Percentiles rank a stretch among this genome's conserved stretches.
phyloP scores from a whole-genome alignment of 2,113 vertebrate species.

The Amphiprion ocellaris region DNA sequence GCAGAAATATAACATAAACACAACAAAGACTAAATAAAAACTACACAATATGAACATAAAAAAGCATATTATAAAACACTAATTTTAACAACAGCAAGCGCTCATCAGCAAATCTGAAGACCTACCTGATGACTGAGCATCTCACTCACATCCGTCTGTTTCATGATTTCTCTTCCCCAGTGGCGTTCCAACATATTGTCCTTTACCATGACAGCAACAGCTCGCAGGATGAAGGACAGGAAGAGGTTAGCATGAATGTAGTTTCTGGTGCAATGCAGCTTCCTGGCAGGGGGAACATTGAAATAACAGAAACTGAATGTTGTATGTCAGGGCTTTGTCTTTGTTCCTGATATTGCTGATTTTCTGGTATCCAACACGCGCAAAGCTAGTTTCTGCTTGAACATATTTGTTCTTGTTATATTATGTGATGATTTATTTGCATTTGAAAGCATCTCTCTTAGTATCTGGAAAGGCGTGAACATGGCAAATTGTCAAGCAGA shows the following conservation, averaged over 20 bases:
- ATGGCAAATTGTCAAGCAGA: too few species aligned
- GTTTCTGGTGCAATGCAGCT: conserved; percentile 88
- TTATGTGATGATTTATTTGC: not conserved
- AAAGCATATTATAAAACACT: not conserved
- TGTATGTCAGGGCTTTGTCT: not conserved
- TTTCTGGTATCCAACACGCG: not conserved
- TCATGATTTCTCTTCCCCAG: conserved; percentile 83
- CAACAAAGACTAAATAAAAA: not conserved
- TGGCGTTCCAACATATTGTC: conserved; percentile 85
- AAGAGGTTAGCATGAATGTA: conserved; percentile 86
- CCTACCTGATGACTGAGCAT: conserved; percentile 85
- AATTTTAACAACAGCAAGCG: not conserved
- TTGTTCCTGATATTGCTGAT: not conserved
- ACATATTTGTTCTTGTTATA: too few species aligned
- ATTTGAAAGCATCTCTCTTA: not conserved
- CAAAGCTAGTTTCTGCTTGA: too few species aligned
- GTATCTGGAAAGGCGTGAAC: not conserved
- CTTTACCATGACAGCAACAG: conserved; percentile 85
- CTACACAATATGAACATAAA: not conserved
- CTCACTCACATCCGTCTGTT: conserved; percentile 81
- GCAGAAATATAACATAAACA: not conserved
- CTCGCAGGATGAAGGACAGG: conserved; percentile 88
- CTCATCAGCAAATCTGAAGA: not conserved
- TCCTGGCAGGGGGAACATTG: conserved; percentile 75
- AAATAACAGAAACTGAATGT: not conserved